phyloP scores from a whole-genome alignment of 2,113 vertebrate species.

The Calyptomena viridis region DNA sequence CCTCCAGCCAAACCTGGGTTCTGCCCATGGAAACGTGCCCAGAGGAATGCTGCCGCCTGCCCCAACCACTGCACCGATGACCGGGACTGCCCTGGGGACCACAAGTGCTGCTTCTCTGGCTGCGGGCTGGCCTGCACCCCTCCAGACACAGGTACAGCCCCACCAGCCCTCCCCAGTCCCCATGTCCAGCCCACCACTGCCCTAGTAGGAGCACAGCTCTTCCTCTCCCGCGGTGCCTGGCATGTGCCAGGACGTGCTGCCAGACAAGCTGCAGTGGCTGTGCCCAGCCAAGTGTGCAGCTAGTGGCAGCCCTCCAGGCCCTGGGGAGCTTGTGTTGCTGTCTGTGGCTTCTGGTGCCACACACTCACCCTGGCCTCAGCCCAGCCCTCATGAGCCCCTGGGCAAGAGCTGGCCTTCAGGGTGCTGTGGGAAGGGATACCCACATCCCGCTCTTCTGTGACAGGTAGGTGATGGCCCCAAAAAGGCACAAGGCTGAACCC shows the following conservation, averaged over 20 bases:
- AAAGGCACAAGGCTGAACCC: not conserved
- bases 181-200: accelerated
- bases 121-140: conserved; percentile 1
- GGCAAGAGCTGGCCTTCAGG: not conserved
- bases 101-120: conserved; percentile 37
- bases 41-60: not conserved
- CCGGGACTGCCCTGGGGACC: not conserved
- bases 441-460: accelerated
- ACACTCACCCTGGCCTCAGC: not conserved
- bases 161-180: accelerated
- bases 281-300: not conserved
- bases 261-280: accelerated
- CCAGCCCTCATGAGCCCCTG: not conserved
- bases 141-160: not conserved
- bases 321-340: accelerated
- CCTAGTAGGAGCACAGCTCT: not conserved
- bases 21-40: not conserved
- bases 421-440: not conserved
- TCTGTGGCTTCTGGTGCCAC: accelerated
- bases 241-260: accelerated
- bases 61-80: not conserved
- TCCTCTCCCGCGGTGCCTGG: not conserved
- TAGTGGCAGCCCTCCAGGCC: not conserved
- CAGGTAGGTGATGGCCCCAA: accelerated
- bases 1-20: not conserved